Conservation (phyloP, 2,888 invertebrate genomes). For the Nudaria mundana region DNA sequence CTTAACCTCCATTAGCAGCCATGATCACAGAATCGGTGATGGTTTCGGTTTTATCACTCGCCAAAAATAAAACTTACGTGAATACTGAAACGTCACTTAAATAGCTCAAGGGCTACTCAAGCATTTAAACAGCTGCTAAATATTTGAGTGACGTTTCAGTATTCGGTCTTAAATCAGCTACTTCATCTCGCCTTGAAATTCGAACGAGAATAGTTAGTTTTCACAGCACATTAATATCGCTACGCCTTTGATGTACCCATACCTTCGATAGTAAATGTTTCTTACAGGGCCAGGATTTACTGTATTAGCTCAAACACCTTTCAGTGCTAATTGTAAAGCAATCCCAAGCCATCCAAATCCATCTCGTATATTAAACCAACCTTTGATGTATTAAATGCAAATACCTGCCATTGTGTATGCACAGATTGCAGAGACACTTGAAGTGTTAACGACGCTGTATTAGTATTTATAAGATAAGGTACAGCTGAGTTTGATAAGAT, state of each 20-base stretch:
- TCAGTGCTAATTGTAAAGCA: slow-evolving; percentile 3
- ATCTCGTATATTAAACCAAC: slow-evolving; percentile 5
- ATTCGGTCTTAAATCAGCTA: slow-evolving; percentile 34
- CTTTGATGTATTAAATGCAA: slow-evolving; percentile 1
- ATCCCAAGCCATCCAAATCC: too few relatives aligned
- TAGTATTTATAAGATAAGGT: slow-evolving; percentile 15
- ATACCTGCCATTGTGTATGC: neutral
- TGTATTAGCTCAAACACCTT: slow-evolving; percentile 14
- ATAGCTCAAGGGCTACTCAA: too few relatives aligned
- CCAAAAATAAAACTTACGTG: slow-evolving; percentile 26
- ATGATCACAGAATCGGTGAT: slow-evolving; percentile 26
- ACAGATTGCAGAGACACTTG: slow-evolving; percentile 11
- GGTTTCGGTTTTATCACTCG: slow-evolving; percentile 32
- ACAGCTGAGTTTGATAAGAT: slow-evolving; percentile 2
- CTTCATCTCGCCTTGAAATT: slow-evolving; percentile 25
- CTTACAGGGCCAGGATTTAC: slow-evolving; percentile 29
- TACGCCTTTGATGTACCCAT: neutral
- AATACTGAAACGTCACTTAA: too few relatives aligned
- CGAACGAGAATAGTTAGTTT: neutral
- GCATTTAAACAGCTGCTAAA: too few relatives aligned
- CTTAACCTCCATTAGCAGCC: neutral
- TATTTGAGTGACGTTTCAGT: too few relatives aligned
- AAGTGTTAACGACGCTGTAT: slow-evolving; percentile 88
- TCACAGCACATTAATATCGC: fast-evolving
- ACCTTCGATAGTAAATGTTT: neutral